Percentiles rank a stretch among this genome's conserved stretches.
These are phyloP conservation scores for Platorchestia sp. DNA, from an alignment of 1,140 invertebrate genomes.

Conservation along the genomic window DNA sequence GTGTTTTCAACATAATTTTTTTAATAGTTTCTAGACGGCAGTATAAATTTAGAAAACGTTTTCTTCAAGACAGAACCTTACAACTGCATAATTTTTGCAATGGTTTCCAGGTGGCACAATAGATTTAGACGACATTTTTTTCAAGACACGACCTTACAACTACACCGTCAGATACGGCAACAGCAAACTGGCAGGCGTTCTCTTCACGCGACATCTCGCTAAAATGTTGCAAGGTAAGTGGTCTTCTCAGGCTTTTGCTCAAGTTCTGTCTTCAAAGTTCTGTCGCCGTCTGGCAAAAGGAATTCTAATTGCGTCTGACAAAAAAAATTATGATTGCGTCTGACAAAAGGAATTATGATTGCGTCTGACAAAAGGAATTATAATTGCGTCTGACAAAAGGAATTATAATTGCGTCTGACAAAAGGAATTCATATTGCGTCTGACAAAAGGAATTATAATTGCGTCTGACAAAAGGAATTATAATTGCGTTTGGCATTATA, in stretches of 20 bases:
- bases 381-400: background rate
- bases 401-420: background rate
- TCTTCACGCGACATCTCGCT: slow-evolving; percentile 86
- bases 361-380: background rate
- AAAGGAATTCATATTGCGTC: too few species aligned
- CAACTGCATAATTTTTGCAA: slow-evolving; percentile 58
- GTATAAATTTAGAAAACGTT: too few species aligned
- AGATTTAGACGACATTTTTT: slow-evolving; percentile 53
- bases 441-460: background rate
- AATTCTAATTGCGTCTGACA: background rate
- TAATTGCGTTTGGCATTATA: background rate
- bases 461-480: background rate
- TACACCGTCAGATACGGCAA: slow-evolving; percentile 80
- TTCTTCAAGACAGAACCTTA: too few species aligned
- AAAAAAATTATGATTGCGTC: background rate
- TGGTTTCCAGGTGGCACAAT: slow-evolving; percentile 23
- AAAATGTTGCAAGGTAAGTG: slow-evolving; percentile 8
- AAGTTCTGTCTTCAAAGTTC: background rate
- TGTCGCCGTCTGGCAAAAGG: background rate
- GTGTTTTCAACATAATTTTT: too few species aligned
- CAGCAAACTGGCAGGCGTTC: slow-evolving; percentile 89
- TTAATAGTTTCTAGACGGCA: too few species aligned
- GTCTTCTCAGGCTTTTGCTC: background rate
- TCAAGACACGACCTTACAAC: slow-evolving; percentile 51
- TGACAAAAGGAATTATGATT: background rate